phyloP scores from a whole-genome alignment of 2,888 invertebrate species.

The Lamellibrachia satsuma region DNA sequence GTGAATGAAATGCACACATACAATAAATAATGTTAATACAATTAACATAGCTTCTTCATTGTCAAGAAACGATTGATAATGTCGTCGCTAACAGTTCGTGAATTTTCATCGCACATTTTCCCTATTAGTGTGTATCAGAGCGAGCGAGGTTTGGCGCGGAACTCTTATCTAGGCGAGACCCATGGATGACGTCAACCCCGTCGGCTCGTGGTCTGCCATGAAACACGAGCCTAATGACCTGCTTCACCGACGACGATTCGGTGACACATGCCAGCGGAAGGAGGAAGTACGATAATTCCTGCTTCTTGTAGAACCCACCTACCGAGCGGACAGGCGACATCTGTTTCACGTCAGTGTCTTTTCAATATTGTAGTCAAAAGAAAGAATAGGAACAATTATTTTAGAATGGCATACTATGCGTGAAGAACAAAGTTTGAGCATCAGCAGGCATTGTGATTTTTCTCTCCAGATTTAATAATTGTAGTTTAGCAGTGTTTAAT shows the following conservation, averaged over 20 bases:
- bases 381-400: too few species aligned
- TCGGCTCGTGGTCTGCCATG: background rate
- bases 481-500: too few species aligned
- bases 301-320: background rate
- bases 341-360: background rate
- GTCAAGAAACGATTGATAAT: background rate
- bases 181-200: background rate
- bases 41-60: background rate
- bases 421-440: too few species aligned
- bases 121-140: background rate
- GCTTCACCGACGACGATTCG: background rate
- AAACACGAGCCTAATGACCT: background rate
- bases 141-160: constrained; percentile 5
- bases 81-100: background rate
- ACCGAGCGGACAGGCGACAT: background rate
- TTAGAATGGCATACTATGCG: too few species aligned
- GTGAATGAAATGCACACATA: too few species aligned
- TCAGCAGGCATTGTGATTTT: too few species aligned
- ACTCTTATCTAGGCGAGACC: background rate
- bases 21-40: too few species aligned
- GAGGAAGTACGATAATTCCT: background rate
- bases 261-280: background rate
- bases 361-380: too few species aligned
- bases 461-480: too few species aligned
- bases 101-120: background rate